A percentile compares a stretch with the other conserved stretches of the same genome.
These are phyloP conservation scores for Nesogale talazaci DNA, from an alignment of 2,113 vertebrate species.

Conservation along the genomic window DNA sequence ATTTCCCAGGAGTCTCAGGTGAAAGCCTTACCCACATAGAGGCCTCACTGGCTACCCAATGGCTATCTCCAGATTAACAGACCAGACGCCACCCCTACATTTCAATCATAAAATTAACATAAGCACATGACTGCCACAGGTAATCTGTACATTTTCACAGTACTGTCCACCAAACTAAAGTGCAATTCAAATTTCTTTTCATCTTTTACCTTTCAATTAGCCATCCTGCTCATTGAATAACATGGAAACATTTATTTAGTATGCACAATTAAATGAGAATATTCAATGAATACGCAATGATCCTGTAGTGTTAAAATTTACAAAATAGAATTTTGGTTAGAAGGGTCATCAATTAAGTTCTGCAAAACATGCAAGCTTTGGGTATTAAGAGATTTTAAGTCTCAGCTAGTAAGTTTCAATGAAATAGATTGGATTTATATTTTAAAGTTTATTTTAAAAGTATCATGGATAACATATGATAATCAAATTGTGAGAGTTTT, in stretches of 20 bases:
- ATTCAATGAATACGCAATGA: background rate
- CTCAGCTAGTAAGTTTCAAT: slow-evolving; percentile 27
- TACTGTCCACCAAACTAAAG: slow-evolving; percentile 18
- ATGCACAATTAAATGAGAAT: background rate
- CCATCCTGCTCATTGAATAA: background rate
- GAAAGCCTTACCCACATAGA: no score
- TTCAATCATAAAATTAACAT: no score
- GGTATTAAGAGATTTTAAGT: background rate
- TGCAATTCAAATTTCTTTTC: background rate
- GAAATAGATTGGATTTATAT: background rate
- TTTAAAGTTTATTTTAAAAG: background rate
- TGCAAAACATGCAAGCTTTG: background rate
- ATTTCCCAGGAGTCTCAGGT: no score
- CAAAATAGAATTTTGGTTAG: slow-evolving; percentile 7
- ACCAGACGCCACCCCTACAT: no score
- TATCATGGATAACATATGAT: background rate
- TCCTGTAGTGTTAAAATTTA: background rate
- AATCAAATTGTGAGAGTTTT: background rate
- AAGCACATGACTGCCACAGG: no score
- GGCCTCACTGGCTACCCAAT: no score
- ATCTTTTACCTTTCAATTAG: background rate
- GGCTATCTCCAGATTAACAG: no score
- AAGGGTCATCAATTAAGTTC: background rate
- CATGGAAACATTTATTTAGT: background rate
- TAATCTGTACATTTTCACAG: background rate